A percentile compares a stretch with the other conserved stretches of the same genome.
Conservation (phyloP, 2,113 vertebrate species). For the Eptesicus fuscus region DNA sequence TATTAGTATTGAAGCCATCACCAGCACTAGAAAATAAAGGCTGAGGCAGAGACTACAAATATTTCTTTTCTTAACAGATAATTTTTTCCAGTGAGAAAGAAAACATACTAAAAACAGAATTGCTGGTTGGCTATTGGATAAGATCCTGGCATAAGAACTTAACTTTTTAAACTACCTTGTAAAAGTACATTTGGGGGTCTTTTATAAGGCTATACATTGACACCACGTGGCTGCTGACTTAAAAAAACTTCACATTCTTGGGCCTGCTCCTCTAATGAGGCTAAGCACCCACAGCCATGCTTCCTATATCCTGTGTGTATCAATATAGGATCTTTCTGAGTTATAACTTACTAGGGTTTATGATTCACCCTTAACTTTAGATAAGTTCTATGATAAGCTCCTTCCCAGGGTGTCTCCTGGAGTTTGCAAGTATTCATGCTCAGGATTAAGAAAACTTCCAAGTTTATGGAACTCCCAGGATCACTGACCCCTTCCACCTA, state of each 20-base stretch:
- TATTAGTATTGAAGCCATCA: conserved; percentile 5
- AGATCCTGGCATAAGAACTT: not conserved
- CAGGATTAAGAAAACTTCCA: not conserved
- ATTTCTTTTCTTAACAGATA: conserved; percentile 1
- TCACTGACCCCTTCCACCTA: not conserved
- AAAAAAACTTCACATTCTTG: not conserved
- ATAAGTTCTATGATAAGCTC: not conserved
- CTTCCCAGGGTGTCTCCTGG: not conserved
- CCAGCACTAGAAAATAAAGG: not conserved
- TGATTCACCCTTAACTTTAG: not conserved
- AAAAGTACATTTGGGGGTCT: not conserved
- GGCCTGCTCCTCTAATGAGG: not conserved
- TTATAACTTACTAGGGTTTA: not conserved
- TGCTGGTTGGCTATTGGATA: not conserved
- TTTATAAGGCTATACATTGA: not conserved
- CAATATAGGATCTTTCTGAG: not conserved
- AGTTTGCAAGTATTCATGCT: not conserved
- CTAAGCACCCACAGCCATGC: not conserved
- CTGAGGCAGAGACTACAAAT: not conserved
- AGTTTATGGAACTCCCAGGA: not conserved
- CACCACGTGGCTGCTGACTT: not conserved
- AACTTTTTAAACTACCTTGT: not conserved
- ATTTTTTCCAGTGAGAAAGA: not conserved
- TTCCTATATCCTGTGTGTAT: not conserved
- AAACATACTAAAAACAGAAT: conserved; percentile 54